Evolutionary conservation across 1,140 invertebrate genomes (phyloP), one percentile per base, ranked within the genome.

Genomic region (Camponotus floridanus): DNA sequence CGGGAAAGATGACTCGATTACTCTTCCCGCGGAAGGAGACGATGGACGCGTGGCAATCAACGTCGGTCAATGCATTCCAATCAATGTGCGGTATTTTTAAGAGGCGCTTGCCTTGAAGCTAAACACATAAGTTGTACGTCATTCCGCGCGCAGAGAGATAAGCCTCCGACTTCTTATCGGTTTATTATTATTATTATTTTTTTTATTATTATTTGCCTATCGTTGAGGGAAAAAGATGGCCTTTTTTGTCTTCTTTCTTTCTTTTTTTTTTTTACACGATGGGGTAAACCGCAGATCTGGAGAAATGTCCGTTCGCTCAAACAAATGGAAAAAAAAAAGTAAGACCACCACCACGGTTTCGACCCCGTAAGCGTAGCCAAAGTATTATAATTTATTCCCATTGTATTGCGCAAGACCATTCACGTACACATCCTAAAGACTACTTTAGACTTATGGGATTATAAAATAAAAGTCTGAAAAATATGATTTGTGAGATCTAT

Each of bases 361-460:
- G 89, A 92, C 91, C 92, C 93, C 92, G 89, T 91, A 94, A 94
- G 91, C 92, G 91, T 94, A 93, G 94, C 93, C 94, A 94, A 95
- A 95, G 94, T 95, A 95, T 95, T 95, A 94, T 95, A 95, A 95
- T 95, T 95, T 95, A 95, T 94, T 95, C 94, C 94, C 94, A 95
- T 95, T 94, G 92, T 94, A 94, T 94, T 94, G 93, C 94, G 93
- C 92, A 94, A 95, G 91, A 94, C 91, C 93, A 94, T 91, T 94
- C 92, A 93, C 93, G 90, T 94, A 94, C 92, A 94, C 92, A 91
- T 93, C 92, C 93, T 92, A 94, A 94, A 94, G 93, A 94, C 91
- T 94, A 94, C 93, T 93, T 93, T 95, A 95, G 93, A 94, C 91
- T 94, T 95, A 94, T 95, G 93, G 94, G 93, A 94, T 94, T 95